Evolutionary conservation across 2,113 vertebrate genomes (phyloP).

Genomic region (Synodontis membranacea): DNA sequence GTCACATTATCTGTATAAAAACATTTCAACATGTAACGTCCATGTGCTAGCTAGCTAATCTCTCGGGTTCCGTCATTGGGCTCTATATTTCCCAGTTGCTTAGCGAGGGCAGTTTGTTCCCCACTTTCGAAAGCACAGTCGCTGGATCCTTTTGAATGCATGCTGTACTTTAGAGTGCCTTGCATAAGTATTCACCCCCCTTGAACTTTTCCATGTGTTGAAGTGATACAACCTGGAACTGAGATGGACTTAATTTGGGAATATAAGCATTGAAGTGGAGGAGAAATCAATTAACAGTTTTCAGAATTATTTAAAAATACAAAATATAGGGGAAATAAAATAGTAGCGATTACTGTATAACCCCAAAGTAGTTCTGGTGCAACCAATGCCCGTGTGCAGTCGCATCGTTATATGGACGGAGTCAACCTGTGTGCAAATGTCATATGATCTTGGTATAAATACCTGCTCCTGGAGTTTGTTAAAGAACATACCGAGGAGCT

Average conservation of each 20-base stretch:
- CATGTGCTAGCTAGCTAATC: neutral
- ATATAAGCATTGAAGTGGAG: neutral
- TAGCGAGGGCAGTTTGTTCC: neutral
- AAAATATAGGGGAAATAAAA: too few species aligned
- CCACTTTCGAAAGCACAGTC: neutral
- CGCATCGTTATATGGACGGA: neutral
- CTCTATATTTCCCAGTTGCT: neutral
- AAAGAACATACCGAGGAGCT: neutral
- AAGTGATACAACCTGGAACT: neutral
- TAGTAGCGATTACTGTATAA: neutral
- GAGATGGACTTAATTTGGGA: neutral
- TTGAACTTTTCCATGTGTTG: too few species aligned
- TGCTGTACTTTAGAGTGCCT: neutral
- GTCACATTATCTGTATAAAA: neutral
- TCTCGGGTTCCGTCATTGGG: neutral
- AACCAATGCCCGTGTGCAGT: too few species aligned
- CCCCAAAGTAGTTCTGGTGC: too few species aligned
- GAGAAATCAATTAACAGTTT: neutral
- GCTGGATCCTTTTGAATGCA: neutral
- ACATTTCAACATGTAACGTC: neutral
- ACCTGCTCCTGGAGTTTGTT: neutral
- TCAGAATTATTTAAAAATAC: too few species aligned
- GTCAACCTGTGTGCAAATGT: neutral
- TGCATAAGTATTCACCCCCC: neutral
- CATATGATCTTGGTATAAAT: neutral